These are phyloP conservation scores for Temnothorax unifasciatus DNA, from an alignment of 2,888 invertebrate genomes.

Conservation along the genomic window DNA sequence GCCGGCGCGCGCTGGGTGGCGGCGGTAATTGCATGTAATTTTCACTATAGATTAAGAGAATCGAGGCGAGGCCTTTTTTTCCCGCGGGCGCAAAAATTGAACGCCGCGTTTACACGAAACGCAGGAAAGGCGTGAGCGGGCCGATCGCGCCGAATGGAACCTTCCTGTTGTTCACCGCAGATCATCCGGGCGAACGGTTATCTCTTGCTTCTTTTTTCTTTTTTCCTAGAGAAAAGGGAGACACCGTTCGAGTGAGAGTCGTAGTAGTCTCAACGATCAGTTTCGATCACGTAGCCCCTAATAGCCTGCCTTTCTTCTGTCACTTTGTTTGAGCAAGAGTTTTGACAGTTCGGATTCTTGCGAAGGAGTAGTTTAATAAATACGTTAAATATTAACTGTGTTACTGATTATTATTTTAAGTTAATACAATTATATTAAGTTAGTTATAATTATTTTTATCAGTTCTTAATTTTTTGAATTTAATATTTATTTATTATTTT, in stretches of 20 bases:
- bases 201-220: neutral
- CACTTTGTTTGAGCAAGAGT: neutral
- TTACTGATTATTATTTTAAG: neutral
- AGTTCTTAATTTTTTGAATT: neutral
- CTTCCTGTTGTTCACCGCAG: conserved; percentile 41
- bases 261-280: conserved; percentile 1
- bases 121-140: conserved; percentile 64
- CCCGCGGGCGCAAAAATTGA: conserved; percentile 66
- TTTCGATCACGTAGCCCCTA: neutral
- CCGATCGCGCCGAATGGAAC: conserved; percentile 63
- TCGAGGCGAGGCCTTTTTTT: conserved; percentile 67
- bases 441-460: neutral
- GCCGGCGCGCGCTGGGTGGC: conserved; percentile 77
- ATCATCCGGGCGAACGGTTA: conserved; percentile 1
- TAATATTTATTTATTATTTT: neutral
- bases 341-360: neutral
- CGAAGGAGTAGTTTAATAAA: neutral
- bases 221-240: conserved; percentile 5
- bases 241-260: neutral
- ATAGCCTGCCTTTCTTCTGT: neutral
- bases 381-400: neutral
- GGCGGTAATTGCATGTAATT: conserved; percentile 78
- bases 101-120: conserved; percentile 66
- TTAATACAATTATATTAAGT: neutral
- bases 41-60: conserved; percentile 77